These are phyloP conservation scores for Brienomyrus brachyistius DNA, from an alignment of 2,113 vertebrate genomes.

Conservation along the genomic window DNA sequence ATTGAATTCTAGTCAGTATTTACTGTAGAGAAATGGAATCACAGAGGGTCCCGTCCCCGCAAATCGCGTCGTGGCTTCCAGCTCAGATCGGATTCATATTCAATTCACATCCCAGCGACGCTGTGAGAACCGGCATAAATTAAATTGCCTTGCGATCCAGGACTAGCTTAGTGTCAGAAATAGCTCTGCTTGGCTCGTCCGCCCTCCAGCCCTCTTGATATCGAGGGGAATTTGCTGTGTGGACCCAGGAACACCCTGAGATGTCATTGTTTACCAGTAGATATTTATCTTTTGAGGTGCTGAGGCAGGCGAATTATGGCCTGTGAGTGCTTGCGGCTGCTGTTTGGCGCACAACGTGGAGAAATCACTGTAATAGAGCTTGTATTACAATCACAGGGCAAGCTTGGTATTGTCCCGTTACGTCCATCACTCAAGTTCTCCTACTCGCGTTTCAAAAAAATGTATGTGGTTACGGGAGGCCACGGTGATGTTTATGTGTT, in stretches of 20 bases:
- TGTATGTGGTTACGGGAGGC: not conserved
- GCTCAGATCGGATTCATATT: conserved; percentile 40
- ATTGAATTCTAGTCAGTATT: conserved; percentile 45
- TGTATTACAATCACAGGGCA: not conserved
- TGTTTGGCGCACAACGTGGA: not conserved
- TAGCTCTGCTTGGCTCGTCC: not conserved
- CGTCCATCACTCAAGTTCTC: not conserved
- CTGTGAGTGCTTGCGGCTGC: not conserved
- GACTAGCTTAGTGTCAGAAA: conserved; percentile 23
- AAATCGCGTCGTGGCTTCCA: conserved; percentile 22
- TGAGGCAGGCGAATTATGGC: conserved; percentile 1
- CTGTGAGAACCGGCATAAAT: conserved; percentile 60
- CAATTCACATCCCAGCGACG: conserved; percentile 40
- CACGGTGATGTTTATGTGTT: not conserved
- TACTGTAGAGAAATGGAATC: conserved; percentile 35
- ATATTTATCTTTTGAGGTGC: conserved; percentile 18
- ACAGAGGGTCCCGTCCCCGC: not conserved
- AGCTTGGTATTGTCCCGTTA: not conserved
- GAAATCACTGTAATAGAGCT: not conserved
- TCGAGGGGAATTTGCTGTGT: not conserved
- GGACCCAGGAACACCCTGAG: conserved; percentile 4
- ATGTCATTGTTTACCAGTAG: conserved; percentile 26
- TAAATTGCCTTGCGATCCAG: conserved; percentile 40
- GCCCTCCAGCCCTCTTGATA: not conserved
- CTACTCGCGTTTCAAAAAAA: not conserved